Evolutionary conservation across 2,888 invertebrate genomes (phyloP).

Genomic region (Leuctra nigra): DNA sequence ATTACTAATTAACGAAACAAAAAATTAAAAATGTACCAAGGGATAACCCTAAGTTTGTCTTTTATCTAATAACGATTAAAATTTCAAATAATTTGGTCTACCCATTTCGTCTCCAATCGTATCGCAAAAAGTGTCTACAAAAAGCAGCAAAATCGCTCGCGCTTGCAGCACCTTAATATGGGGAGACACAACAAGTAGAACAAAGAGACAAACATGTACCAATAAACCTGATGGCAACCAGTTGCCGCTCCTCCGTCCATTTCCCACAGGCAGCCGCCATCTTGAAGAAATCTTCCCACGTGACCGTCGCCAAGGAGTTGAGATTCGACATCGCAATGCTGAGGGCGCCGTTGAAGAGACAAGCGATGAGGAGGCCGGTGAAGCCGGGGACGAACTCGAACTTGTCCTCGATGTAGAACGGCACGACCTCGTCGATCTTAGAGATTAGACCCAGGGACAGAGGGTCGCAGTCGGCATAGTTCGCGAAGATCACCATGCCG

Average conservation of each 20-base stretch:
- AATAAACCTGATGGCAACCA: constrained; percentile 62
- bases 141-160: no score
- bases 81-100: no score
- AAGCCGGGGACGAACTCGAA: constrained; percentile 64
- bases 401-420: constrained; percentile 86
- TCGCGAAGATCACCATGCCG: constrained; percentile 80
- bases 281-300: constrained; percentile 81
- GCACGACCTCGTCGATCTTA: constrained; percentile 76
- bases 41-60: no score
- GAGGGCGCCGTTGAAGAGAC: constrained; percentile 86
- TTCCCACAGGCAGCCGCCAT: constrained; percentile 63
- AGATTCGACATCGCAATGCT: constrained; percentile 79
- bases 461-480: constrained; percentile 80
- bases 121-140: no score
- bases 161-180: no score
- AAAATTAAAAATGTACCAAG: no score
- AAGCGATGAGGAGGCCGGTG: constrained; percentile 84
- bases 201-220: no score
- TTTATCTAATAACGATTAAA: no score
- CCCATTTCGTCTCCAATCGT: no score
- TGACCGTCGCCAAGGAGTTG: constrained; percentile 78
- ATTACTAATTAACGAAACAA: no score
- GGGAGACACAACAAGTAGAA: no score
- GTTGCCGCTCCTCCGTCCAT: constrained; percentile 58
- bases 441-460: constrained; percentile 62